Evolutionary conservation across 2,888 invertebrate species (phyloP).

Genomic region (Oligia strigilis): DNA sequence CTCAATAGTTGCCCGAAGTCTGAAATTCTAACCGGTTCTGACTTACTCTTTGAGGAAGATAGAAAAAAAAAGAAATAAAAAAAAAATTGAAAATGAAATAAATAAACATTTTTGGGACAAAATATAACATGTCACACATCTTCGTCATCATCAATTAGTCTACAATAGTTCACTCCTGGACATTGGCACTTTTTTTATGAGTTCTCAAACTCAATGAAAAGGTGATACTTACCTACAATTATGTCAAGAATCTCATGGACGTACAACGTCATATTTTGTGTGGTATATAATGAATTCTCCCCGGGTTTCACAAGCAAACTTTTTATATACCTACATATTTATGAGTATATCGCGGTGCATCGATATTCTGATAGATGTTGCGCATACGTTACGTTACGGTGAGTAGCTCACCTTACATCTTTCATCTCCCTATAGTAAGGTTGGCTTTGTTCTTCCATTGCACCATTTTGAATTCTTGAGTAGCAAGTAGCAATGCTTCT

Average conservation of each 20-base stretch:
- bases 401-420: background rate
- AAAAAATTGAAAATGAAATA: no score
- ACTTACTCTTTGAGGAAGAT: no score
- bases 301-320: slow-evolving; percentile 5
- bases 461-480: slow-evolving; percentile 8
- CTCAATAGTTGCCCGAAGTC: background rate
- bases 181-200: background rate
- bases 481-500: background rate
- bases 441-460: slow-evolving; percentile 15
- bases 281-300: slow-evolving; percentile 8
- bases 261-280: background rate
- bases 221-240: background rate
- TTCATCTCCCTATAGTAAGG: slow-evolving; percentile 19
- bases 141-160: background rate
- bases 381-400: slow-evolving; percentile 12
- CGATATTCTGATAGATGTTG: slow-evolving; percentile 41
- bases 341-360: slow-evolving; percentile 29
- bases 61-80: no score
- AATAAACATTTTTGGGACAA: no score
- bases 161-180: background rate
- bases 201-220: background rate
- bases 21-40: background rate
- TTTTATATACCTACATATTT: slow-evolving; percentile 43
- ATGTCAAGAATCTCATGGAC: no score
- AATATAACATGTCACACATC: no score